Conservation (phyloP, 2,797 vertebrate species). For the Chelmon rostratus region DNA sequence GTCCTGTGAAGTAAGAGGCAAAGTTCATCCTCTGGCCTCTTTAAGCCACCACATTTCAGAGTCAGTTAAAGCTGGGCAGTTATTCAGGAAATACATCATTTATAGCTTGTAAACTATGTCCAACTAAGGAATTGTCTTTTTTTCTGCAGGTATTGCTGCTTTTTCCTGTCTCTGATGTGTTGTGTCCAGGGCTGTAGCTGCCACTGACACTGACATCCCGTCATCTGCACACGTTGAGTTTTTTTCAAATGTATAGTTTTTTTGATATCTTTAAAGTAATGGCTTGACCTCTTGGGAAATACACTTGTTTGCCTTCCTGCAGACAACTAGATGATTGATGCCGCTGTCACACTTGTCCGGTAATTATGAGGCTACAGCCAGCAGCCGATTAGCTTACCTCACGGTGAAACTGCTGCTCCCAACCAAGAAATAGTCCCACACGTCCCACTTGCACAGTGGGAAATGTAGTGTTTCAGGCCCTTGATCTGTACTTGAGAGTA, state of each 20-base stretch:
- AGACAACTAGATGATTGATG: too few relatives aligned
- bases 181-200: not conserved
- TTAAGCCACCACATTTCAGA: conserved; percentile 52
- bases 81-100: conserved; percentile 49
- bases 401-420: too few relatives aligned
- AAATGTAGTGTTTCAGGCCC: not conserved
- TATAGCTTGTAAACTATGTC: conserved; percentile 35
- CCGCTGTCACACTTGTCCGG: too few relatives aligned
- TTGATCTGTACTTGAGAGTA: not conserved
- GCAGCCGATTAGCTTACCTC: too few relatives aligned
- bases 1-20: conserved; percentile 72
- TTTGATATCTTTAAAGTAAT: not conserved
- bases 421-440: conserved; percentile 9
- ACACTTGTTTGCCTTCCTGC: too few relatives aligned
- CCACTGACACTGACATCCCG: not conserved
- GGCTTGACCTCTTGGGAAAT: too few relatives aligned
- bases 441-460: not conserved
- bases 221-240: not conserved
- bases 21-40: conserved; percentile 74
- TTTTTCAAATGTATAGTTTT: not conserved
- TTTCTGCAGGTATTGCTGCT: not conserved
- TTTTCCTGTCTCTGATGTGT: not conserved
- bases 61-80: conserved; percentile 50
- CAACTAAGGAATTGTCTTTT: not conserved
- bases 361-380: too few relatives aligned